Evolutionary conservation across 2,797 vertebrate genomes (phyloP).

Genomic region (Diceros bicornis): DNA sequence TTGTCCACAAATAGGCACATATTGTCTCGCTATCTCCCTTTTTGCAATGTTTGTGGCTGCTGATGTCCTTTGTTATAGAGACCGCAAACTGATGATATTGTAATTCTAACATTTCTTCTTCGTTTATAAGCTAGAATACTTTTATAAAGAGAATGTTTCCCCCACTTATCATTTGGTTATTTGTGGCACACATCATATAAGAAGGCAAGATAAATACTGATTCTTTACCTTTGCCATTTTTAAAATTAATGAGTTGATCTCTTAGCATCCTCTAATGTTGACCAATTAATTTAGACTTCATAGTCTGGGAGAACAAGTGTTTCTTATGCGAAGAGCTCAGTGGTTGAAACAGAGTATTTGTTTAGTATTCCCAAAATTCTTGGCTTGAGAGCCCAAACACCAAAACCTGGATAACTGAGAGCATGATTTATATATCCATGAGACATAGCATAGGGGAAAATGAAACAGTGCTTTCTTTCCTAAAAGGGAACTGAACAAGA

Average conservation of each 20-base stretch:
- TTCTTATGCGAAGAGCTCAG: constrained; percentile 17
- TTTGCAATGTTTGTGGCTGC: not conserved
- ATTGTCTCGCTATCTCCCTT: not conserved
- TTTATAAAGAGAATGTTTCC: not conserved
- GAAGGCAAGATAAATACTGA: not conserved
- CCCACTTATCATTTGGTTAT: not conserved
- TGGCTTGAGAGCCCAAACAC: not conserved
- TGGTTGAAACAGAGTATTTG: not conserved
- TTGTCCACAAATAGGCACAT: not conserved
- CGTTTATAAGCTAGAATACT: not conserved
- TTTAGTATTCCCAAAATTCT: not conserved
- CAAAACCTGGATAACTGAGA: not conserved
- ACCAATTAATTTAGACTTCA: not conserved
- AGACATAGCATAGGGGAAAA: not conserved
- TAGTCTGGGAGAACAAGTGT: not conserved
- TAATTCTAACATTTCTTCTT: not conserved
- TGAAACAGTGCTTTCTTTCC: not conserved
- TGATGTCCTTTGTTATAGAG: not conserved
- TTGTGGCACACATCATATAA: not conserved
- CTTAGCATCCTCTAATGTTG: not conserved
- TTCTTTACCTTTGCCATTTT: constrained; percentile 1
- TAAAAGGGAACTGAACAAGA: not conserved
- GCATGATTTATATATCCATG: not conserved
- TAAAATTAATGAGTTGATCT: not conserved
- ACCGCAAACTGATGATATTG: not conserved